Evolutionary conservation across 2,113 vertebrate genomes (phyloP), one percentile per base, ranked within the genome.

Genomic region (Sylvietta virens): DNA sequence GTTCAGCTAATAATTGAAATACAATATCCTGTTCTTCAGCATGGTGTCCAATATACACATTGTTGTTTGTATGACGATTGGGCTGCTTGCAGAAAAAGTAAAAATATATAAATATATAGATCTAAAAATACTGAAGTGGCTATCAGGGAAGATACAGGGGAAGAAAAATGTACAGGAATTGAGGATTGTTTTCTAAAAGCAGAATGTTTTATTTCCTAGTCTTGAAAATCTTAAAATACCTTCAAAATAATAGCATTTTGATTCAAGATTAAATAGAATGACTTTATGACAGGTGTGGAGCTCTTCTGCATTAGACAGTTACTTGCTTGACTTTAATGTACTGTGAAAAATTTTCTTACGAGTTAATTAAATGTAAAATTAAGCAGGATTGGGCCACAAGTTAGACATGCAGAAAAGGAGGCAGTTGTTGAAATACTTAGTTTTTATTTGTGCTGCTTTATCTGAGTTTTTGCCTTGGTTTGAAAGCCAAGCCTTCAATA

Each of bases 161-260:
- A 69, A 78, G 18, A 73, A 92, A 88, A 92, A 65, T 8, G 5
- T 44, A 40, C 87, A 79, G 35, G 17, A 23, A 18, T 48, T 58
- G 47, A 66, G 35, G 81, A 35, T 53, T 44, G 3, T 83, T 73
- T 94, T 64, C 78, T 90, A 6, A 85, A 71, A 94, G 35, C 51
- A 76, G 72, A 70, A 85, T 27, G 26, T 33, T 35, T 19, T 19
- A 21, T 74, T 93, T 95, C 86, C 26, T 90, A 51, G 5, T 91
- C 45, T 78, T 88, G 40, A 77, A 96, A 86, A 88, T 54, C 40
- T 85, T 65, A 35, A 39, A 81, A 56, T 71, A 26, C 9, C 27
- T 69, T 80, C 56, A 82, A 57, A 93, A 47, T 48, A 62, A 42
- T 76, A 45, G 10, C 8, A 65, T 21, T 80, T 95, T 85, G 14